phyloP scores from a whole-genome alignment of 2,797 vertebrate species.

The Ambastaia sidthimunki region DNA sequence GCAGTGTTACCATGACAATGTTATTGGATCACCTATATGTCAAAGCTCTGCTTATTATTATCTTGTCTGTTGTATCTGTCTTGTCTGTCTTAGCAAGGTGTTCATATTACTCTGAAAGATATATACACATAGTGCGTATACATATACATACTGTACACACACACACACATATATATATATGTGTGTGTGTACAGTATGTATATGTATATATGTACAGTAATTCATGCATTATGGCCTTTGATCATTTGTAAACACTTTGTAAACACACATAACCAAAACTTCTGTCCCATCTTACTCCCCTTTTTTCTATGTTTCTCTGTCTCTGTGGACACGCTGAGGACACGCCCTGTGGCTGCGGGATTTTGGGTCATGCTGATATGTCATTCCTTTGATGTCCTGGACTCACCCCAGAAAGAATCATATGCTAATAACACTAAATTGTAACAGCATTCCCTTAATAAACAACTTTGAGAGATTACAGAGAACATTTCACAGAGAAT shows the following conservation, averaged over 20 bases:
- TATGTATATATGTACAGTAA: no score
- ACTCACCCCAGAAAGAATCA: conserved; percentile 29
- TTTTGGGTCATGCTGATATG: conserved; percentile 44
- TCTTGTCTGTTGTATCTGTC: no score
- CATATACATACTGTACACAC: no score
- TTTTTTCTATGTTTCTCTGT: conserved; percentile 7
- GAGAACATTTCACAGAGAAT: conserved; percentile 16
- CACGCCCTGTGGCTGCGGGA: conserved; percentile 2
- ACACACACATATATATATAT: no score
- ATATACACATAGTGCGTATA: no score
- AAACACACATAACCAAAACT: no score
- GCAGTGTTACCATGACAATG: conserved; percentile 3
- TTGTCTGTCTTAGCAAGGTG: no score
- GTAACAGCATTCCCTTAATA: conserved; percentile 7
- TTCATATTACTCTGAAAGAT: no score
- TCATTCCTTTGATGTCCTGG: conserved; percentile 46
- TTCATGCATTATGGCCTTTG: no score
- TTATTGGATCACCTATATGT: conserved; percentile 1
- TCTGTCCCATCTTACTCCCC: neutral
- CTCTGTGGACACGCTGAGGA: no score
- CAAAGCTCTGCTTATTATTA: neutral
- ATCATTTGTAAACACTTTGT: no score
- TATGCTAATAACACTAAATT: conserved; percentile 42
- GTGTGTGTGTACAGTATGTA: no score
- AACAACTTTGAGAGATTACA: conserved; percentile 17